Evolutionary conservation across 2,797 vertebrate genomes (phyloP).

Genomic region (Spheniscus humboldti): DNA sequence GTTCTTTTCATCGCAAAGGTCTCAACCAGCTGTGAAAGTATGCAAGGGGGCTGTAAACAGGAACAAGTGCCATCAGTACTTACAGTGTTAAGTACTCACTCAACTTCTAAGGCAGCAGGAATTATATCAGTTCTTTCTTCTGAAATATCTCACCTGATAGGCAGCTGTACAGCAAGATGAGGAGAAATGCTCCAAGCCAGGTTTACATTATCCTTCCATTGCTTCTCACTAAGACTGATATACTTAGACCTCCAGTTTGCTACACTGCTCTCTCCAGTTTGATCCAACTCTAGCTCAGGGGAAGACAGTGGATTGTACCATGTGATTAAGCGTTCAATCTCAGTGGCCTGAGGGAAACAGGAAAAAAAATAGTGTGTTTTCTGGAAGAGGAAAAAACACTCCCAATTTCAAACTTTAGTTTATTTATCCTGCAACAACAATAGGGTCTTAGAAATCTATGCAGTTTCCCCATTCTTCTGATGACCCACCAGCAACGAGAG

Average conservation of each 20-base stretch:
- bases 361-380: background rate
- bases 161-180: constrained; percentile 90
- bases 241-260: constrained; percentile 98
- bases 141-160: constrained; percentile 79
- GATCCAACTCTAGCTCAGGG: constrained; percentile 91
- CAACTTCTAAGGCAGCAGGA: background rate
- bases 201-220: constrained; percentile 98
- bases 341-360: constrained; percentile 82
- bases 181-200: constrained; percentile 95
- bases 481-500: constrained; percentile 87
- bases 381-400: background rate
- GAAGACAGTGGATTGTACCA: constrained; percentile 97
- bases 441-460: background rate
- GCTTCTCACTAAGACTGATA: constrained; percentile 92
- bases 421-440: background rate
- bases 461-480: background rate
- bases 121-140: background rate
- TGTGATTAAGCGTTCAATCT: constrained; percentile 92
- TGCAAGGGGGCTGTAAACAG: background rate
- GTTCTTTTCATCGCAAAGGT: background rate
- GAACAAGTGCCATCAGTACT: background rate
- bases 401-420: background rate
- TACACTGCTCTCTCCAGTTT: constrained; percentile 92
- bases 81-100: background rate
- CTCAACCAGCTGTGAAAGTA: background rate